Evolutionary conservation across 2,113 vertebrate genomes (phyloP), one percentile per base, ranked within the genome.

Genomic region (Callospermophilus lateralis): DNA sequence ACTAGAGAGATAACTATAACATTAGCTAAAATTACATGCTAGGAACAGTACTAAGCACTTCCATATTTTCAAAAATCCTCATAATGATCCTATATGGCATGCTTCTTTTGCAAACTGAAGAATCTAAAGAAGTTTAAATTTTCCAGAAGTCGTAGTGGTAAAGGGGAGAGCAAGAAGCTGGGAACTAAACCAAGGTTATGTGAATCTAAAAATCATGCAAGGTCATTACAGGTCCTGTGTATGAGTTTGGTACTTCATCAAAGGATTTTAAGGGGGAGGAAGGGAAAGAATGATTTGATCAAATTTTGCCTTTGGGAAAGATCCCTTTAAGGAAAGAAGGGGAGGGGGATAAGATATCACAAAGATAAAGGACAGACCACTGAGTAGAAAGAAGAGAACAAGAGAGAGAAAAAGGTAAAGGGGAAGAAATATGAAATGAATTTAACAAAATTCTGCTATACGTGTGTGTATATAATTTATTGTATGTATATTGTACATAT

Each of bases 51-150:
- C 65, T 39, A 73, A 78, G 63, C 72, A 58, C 19, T 84, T 67
- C 30, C 11, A 61, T 11, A 24, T 63, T 45, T 63, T 45, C 30
- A 1, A 81, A 84, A 85, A 84, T 63, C 19, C n/a, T 48, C 42
- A 94, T 12, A 78, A 53, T 37, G 3, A 73, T 37, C 22, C 30
- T 51, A 22, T 16, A 84, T 53, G 3, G n/a, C 32, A 85, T 68
- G 70, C 28, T 85, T 58, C 74, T 81, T 78, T 48, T 34, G 89
- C 28, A 95, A 84, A 65, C 16, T 61, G 34, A 90, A 12, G 20
- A 81, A 55, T 32, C 42, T 11, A 76, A 84, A 42, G 13, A 91
- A 74, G 8, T 95, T 73, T 81, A 87, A 93, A 88, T 26, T 93
- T 89, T 39, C 5, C 37, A 92, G 58, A 65, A 37, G 45, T 58